These are phyloP conservation scores for Caenorhabditis sulstoni DNA, from an alignment of 2,888 invertebrate genomes.

Conservation along the genomic window DNA sequence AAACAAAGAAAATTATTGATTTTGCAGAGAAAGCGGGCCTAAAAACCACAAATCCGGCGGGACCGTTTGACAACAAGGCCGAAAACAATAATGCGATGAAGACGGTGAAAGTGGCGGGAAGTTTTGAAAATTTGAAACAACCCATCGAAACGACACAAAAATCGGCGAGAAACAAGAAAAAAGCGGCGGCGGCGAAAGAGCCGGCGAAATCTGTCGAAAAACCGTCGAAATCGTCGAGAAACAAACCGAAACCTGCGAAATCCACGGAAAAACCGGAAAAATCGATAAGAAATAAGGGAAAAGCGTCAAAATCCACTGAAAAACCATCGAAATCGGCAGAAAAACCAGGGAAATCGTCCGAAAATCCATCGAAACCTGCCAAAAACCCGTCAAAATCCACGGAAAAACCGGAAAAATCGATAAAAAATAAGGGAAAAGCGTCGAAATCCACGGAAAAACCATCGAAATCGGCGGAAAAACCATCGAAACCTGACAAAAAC, in stretches of 20 bases:
- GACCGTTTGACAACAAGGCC: not conserved
- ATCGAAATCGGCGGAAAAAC: not conserved
- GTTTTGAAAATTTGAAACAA: not conserved
- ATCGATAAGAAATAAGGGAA: not conserved
- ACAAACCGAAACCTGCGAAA: not conserved
- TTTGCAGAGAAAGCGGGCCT: not conserved
- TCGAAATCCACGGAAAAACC: not conserved
- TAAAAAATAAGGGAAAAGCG: too few relatives aligned
- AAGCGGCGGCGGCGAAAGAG: not conserved
- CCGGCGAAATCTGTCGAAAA: not conserved
- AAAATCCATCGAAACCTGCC: too few relatives aligned
- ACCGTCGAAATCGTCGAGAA: too few relatives aligned
- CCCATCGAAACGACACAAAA: not conserved
- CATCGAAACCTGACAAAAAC: not conserved
- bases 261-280: not conserved
- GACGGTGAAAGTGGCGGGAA: not conserved
- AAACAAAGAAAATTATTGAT: not conserved
- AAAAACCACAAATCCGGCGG: not conserved
- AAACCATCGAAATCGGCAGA: too few relatives aligned
- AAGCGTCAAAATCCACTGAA: not conserved
- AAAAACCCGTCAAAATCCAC: too few relatives aligned
- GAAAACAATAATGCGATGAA: too few relatives aligned
- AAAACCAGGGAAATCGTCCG: too few relatives aligned
- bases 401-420: too few relatives aligned
- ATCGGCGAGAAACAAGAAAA: not conserved